Percentiles rank a stretch among this genome's conserved stretches.
Evolutionary conservation across 2,797 vertebrate species (phyloP).

Genomic region (Otolemur crassicaudatus): DNA sequence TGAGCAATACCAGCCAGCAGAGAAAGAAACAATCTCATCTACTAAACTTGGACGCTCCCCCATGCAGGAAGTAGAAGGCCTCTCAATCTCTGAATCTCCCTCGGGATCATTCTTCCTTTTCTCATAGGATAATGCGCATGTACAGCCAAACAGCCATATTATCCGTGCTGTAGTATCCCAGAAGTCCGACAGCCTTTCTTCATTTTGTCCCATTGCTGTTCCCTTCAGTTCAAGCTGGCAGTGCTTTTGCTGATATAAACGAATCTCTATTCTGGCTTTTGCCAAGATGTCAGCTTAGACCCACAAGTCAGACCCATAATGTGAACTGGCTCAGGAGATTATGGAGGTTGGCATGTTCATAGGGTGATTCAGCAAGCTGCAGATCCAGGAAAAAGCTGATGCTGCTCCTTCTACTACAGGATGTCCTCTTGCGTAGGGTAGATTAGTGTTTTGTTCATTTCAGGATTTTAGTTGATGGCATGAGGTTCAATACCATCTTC

Average conservation of each 20-base stretch:
- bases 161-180: neutral
- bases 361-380: neutral
- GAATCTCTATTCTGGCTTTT: neutral
- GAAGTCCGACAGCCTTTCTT: neutral
- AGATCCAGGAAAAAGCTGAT: neutral
- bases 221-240: neutral
- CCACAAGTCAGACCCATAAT: neutral
- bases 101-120: neutral
- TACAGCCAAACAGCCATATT: neutral
- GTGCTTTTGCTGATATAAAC: neutral
- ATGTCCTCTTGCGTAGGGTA: neutral
- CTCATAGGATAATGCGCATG: neutral
- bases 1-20: neutral
- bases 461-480: neutral
- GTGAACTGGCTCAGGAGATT: neutral
- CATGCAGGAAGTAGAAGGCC: neutral
- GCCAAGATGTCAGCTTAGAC: neutral
- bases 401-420: neutral
- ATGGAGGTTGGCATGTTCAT: neutral
- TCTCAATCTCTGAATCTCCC: neutral
- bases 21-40: neutral
- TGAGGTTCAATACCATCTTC: neutral
- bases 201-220: neutral
- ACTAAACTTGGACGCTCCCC: neutral
- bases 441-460: neutral